Percentiles rank a stretch among this genome's conserved stretches.
Conservation (phyloP, 2,888 invertebrate species). For the Apamea sordens region DNA sequence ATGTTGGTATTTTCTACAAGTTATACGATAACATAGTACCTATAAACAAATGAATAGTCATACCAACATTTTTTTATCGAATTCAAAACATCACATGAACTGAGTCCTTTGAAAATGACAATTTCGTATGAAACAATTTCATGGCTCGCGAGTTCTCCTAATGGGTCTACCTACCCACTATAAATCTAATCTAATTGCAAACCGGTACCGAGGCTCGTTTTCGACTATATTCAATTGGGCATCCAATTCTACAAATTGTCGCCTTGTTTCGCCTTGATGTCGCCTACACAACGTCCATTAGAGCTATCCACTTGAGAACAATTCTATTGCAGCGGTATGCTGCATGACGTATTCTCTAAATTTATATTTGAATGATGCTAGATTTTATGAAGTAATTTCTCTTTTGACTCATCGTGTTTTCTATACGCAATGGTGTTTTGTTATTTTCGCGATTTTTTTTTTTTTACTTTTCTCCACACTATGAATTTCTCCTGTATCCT, state of each 20-base stretch:
- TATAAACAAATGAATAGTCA: not conserved
- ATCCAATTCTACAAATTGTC: conserved; percentile 37
- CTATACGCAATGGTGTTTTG: not conserved
- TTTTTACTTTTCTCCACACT: too few relatives aligned
- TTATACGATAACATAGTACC: not conserved
- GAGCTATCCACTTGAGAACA: conserved; percentile 25
- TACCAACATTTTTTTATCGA: not conserved
- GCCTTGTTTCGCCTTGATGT: conserved; percentile 14
- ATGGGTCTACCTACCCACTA: conserved; percentile 3
- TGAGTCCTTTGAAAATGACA: conserved; percentile 5
- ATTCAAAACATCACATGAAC: not conserved
- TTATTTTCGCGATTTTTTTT: not conserved
- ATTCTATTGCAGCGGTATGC: conserved; percentile 1
- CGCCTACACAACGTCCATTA: conserved; percentile 43
- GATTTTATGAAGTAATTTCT: not conserved
- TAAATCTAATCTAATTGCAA: conserved; percentile 35
- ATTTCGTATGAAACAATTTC: conserved; percentile 10
- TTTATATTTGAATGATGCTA: conserved; percentile 9
- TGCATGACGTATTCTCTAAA: conserved; percentile 6
- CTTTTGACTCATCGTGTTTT: not conserved
- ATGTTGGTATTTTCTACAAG: not conserved
- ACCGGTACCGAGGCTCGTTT: not conserved
- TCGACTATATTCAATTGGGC: conserved; percentile 46
- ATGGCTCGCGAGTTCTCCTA: not conserved
- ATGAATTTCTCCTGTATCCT: too few relatives aligned